Base-by-base conservation (phyloP, 2,797 vertebrate genomes). In the Pseudochirops corinnae region DNA sequence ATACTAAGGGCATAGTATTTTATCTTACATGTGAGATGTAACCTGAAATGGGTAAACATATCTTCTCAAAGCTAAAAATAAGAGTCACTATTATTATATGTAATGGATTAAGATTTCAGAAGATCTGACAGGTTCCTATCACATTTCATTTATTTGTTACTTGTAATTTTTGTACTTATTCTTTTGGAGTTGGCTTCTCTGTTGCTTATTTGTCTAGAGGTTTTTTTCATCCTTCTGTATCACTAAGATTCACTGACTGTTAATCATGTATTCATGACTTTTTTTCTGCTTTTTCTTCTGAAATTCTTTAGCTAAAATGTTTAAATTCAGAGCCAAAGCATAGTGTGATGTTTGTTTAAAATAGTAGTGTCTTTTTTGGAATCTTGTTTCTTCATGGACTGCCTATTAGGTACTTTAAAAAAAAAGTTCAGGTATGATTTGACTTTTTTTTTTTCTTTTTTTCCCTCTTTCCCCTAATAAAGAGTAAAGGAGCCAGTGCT, bases 401-500 rank as follows among this genome's bases (percentile, higher is more conserved):
- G 6, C 1, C 50, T 95, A 82, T 52, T 52, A 26, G 57, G 6
- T 26, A 24, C 94, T 93, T 95, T 90, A 90, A 91, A 91, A 56
- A 24, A 92, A 58, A 13, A 52, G 52, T 52, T 52, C 52, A 52
- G 52, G 52, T 52, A 6, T 52, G 52, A 52, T 52, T 52, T 52
- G 52, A 52, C 52, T 52, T 52, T 52, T 52, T 52, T 52, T 52
- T 52, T 52, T 4, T 52, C 52, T 52, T 52, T 52, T 52, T 52
- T 52, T 52, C 0, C 7, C 0, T 16, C 55, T 55, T 95, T 3
- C 95, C 0, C 95, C 2, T 95, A 90, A 74, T 74, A 9, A 92
- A 99, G 99, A 99, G 98, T 96, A 99, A 99, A 99, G 98, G 98
- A 0, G 98, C 98, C 14, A 99, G 98, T 94, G 99, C 99, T 60